Evolutionary conservation across 2,797 vertebrate genomes (phyloP), one percentile per base, ranked within the genome.

Genomic region (Mallotus villosus): DNA sequence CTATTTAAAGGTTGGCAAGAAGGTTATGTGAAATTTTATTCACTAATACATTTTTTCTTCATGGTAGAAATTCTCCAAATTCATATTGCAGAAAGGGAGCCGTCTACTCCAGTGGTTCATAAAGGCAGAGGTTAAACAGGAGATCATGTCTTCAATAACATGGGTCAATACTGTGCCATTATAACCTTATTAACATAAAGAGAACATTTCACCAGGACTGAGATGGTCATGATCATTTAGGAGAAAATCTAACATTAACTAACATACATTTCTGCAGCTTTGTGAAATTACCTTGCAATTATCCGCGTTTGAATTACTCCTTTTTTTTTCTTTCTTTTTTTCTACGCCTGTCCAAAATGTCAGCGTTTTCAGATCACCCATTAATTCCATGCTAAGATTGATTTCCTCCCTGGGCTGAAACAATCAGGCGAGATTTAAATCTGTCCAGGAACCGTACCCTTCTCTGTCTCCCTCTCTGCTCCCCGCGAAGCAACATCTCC

Each of bases 401-500:
- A 84, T 81, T 85, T 78, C 72, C 70, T 81, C 68, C 74, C 37
- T 68, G 25, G 17, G 34, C 70, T 76, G 78, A 81, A 82, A 76
- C 73, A 72, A 80, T 81, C 75, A 75, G 77, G 68, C 63, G 57
- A 80, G 73, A 81, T 84, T 81, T 75, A 76, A 78, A 84, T 84
- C 70, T 74, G 41, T 25, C 61, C 14, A 22, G 27, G 71, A 2
- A 63, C 59, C 65, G 53, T 61, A 61, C 25, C 58, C 55, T 63
- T 65, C 46, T 59, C 19, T 61, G 63, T 51, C 67, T 57, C 73
- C 58, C 63, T 68, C 62, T 68, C 29, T 32, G 63, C 67, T 80
- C 70, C 68, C 71, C 2, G 80, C 78, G 82, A 86, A 89, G 85
- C 84, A 75, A 79, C 82, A 81, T 85, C 85, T 82, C 77, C 68